A percentile compares a stretch with the other conserved stretches of the same genome.
phyloP scores from a whole-genome alignment of 1,140 invertebrate genomes.

The Aphidius gifuensis region DNA sequence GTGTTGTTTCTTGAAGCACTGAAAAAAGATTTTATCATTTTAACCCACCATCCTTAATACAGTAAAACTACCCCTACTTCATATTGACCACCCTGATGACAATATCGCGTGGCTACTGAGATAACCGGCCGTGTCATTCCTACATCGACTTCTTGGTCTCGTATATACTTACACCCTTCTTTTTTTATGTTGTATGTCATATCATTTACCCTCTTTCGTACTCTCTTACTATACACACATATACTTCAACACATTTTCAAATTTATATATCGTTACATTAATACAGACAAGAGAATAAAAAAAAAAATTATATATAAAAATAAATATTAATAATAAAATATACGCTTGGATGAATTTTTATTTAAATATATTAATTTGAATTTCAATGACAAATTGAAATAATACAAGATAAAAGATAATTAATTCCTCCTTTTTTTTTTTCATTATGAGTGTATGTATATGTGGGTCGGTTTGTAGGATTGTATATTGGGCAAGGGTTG shows the following conservation, averaged over 20 bases:
- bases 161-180: constrained; percentile 17
- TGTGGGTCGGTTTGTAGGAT: neutral
- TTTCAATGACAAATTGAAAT: constrained; percentile 5
- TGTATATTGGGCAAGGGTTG: constrained; percentile 12
- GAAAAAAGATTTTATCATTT: constrained; percentile 48
- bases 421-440: neutral
- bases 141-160: constrained; percentile 44
- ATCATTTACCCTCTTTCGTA: too few relatives aligned
- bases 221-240: neutral
- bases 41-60: constrained; percentile 18
- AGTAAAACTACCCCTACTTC: constrained; percentile 31
- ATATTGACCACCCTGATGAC: constrained; percentile 44
- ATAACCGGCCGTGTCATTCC: constrained; percentile 56
- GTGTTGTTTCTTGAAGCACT: constrained; percentile 25
- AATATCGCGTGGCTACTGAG: constrained; percentile 54
- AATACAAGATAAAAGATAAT: neutral
- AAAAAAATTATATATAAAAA: too few relatives aligned
- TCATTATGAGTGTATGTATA: too few relatives aligned
- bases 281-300: neutral
- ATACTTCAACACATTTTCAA: neutral
- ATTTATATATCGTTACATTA: neutral
- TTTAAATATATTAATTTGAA: neutral
- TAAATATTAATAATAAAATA: too few relatives aligned
- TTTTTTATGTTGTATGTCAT: neutral
- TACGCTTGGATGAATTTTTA: too few relatives aligned